Evolutionary conservation across 2,113 vertebrate genomes (phyloP).

Genomic region (Nycticorax nycticorax): DNA sequence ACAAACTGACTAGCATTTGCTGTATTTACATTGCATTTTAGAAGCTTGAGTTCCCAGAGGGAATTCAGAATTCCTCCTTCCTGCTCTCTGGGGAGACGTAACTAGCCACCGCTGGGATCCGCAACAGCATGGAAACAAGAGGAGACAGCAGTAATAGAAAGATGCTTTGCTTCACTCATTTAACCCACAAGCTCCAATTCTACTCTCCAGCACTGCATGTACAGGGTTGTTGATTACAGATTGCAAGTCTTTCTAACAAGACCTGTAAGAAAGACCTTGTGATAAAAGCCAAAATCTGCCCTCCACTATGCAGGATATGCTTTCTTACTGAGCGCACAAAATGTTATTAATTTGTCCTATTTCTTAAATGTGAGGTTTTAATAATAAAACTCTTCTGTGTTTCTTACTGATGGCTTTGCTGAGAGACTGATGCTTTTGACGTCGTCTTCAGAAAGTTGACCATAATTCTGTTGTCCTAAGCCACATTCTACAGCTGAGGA

Average conservation of each 20-base stretch:
- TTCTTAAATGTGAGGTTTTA: neutral
- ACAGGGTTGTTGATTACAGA: neutral
- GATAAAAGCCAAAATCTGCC: neutral
- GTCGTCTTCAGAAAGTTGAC: neutral
- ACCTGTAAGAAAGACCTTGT: neutral
- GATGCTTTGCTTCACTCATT: neutral
- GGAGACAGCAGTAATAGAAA: neutral
- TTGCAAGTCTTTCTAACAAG: neutral
- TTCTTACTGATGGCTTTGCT: neutral
- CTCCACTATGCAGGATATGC: neutral
- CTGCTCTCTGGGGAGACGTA: neutral
- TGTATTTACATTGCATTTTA: conserved; percentile 29
- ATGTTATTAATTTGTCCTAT: neutral
- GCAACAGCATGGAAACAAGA: neutral
- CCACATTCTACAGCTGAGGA: neutral
- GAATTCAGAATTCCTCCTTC: conserved; percentile 29
- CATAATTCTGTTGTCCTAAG: neutral
- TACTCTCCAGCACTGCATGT: neutral
- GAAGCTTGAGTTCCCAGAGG: neutral
- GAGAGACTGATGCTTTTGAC: neutral
- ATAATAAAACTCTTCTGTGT: neutral
- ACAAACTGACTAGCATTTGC: conserved; percentile 3
- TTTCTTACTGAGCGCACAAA: neutral
- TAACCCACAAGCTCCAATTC: neutral
- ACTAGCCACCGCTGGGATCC: neutral